Conservation (phyloP, 2,888 invertebrate species). For the Sylvicola fuscatus region DNA sequence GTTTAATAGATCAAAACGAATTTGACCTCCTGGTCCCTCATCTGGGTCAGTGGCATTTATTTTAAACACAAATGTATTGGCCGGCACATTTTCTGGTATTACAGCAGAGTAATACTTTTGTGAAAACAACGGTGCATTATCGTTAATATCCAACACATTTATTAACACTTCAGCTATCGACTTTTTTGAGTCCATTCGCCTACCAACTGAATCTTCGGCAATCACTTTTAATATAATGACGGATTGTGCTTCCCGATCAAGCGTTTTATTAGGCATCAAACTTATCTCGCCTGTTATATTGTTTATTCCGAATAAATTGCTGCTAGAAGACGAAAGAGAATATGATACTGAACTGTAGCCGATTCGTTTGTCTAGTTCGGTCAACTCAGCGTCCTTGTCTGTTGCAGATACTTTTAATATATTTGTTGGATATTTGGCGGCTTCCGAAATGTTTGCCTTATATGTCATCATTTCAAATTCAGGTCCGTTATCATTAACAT, state of each 20-base stretch:
- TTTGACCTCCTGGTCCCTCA: conserved; percentile 46
- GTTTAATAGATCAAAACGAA: conserved; percentile 50
- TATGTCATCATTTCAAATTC: conserved; percentile 46
- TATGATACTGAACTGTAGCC: conserved; percentile 54
- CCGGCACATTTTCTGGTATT: conserved; percentile 51
- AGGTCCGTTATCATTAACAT: conserved; percentile 62
- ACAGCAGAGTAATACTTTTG: conserved; percentile 44
- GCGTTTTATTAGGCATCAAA: conserved; percentile 39
- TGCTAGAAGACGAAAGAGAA: conserved; percentile 48
- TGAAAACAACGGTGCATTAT: conserved; percentile 50
- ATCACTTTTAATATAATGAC: conserved; percentile 46
- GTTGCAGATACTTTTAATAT: conserved; percentile 47
- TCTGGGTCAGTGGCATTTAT: conserved; percentile 57
- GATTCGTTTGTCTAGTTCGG: conserved; percentile 30
- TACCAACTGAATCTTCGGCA: conserved; percentile 56
- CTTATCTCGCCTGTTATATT: conserved; percentile 43
- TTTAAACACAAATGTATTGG: conserved; percentile 43
- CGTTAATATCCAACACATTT: conserved; percentile 57
- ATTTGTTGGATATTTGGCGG: conserved; percentile 40
- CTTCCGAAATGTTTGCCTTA: conserved; percentile 48
- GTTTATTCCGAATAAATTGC: conserved; percentile 51
- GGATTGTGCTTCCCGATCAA: conserved; percentile 54
- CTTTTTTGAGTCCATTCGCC: conserved; percentile 40
- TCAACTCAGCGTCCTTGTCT: conserved; percentile 44
- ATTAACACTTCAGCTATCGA: conserved; percentile 40